Conservation (phyloP, 2,113 vertebrate species). For the Mystacornis crossleyi region DNA sequence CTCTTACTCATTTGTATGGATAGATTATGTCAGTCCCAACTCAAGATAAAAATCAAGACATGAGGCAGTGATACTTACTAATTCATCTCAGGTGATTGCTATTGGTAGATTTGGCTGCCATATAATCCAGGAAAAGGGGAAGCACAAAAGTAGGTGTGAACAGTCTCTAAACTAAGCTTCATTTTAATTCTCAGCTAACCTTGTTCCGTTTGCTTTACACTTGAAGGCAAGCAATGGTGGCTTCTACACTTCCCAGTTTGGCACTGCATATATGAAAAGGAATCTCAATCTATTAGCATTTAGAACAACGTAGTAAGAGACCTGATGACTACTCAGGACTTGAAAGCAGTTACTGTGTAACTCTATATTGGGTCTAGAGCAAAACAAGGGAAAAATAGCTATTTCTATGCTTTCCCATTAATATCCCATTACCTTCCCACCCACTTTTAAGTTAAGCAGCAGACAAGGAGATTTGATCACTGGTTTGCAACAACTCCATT, state of each 20-base stretch:
- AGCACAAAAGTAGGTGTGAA: background rate
- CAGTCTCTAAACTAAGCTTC: background rate
- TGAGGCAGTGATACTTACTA: background rate
- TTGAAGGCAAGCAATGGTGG: background rate
- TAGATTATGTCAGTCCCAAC: fast-evolving
- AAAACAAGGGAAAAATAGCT: background rate
- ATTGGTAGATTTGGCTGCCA: background rate
- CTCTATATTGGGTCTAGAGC: background rate
- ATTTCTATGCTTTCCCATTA: background rate
- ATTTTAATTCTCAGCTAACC: background rate
- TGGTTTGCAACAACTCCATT: background rate
- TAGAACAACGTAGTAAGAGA: background rate
- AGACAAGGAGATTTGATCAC: background rate
- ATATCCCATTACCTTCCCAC: background rate
- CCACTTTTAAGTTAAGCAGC: background rate
- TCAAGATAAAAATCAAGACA: background rate
- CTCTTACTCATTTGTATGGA: background rate
- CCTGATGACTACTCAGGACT: background rate
- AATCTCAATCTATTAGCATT: background rate
- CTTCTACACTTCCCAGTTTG: background rate
- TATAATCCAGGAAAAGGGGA: background rate
- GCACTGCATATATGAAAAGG: background rate
- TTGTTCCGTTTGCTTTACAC: background rate
- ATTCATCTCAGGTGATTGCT: background rate
- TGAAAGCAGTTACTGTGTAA: background rate